Conservation (phyloP, 2,797 vertebrate genomes). For the Hemitrygon akajei region DNA sequence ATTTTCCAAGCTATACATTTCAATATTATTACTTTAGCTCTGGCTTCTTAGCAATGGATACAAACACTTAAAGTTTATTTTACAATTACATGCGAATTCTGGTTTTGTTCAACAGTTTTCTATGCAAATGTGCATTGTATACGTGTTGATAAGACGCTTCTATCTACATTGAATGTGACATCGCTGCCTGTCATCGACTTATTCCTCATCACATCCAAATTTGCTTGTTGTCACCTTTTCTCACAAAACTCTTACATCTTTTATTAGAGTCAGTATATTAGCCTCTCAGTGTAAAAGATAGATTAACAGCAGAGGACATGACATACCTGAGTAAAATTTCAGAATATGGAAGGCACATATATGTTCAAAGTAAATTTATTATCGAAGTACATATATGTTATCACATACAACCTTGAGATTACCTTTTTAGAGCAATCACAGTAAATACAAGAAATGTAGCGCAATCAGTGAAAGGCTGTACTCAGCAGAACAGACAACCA, state of each 20-base stretch:
- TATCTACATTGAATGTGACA: not conserved
- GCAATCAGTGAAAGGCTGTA: too few relatives aligned
- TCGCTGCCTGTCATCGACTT: not conserved
- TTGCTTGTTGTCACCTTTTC: not conserved
- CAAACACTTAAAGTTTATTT: not conserved
- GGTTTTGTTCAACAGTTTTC: not conserved
- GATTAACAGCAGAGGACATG: not conserved
- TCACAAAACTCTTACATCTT: not conserved
- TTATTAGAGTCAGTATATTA: not conserved
- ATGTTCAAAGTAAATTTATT: too few relatives aligned
- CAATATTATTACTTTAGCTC: not conserved
- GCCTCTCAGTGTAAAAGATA: not conserved
- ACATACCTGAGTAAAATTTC: conserved; percentile 15
- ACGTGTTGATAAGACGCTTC: not conserved
- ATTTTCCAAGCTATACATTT: not conserved
- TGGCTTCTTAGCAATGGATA: not conserved
- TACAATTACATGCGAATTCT: not conserved
- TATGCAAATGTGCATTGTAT: not conserved
- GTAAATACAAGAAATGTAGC: too few relatives aligned
- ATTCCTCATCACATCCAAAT: not conserved
- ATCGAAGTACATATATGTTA: too few relatives aligned
- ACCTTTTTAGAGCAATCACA: too few relatives aligned
- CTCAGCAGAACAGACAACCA: too few relatives aligned
- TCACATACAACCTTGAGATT: too few relatives aligned
- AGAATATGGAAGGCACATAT: not conserved